Percentiles rank a stretch among this genome's conserved stretches.
These are phyloP conservation scores for Lanistes nyassanus DNA, from an alignment of 1,140 invertebrate genomes.

Conservation along the genomic window DNA sequence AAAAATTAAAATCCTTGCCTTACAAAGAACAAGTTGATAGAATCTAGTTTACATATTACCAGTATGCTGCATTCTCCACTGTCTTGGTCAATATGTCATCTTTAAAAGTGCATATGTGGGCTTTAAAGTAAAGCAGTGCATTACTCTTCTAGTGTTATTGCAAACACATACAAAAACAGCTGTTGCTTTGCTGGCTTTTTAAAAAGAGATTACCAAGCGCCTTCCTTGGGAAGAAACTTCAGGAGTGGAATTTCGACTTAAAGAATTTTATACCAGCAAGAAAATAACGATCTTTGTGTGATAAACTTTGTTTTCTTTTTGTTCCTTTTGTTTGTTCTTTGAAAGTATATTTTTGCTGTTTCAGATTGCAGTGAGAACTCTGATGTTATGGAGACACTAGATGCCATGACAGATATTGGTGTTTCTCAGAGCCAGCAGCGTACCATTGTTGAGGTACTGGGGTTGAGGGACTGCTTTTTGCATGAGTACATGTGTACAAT, in stretches of 20 bases:
- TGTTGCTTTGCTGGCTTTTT: neutral
- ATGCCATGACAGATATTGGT: slow-evolving; percentile 55
- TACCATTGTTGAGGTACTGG: slow-evolving; percentile 50
- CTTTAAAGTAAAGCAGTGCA: neutral
- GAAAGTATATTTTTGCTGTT: neutral
- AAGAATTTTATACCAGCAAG: no score
- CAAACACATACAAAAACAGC: neutral
- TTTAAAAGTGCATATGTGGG: no score
- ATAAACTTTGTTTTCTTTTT: neutral
- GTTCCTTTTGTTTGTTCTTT: neutral
- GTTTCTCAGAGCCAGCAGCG: slow-evolving; percentile 33
- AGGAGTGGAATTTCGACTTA: no score
- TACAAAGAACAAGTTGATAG: no score
- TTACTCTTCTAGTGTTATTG: neutral
- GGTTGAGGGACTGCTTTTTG: no score
- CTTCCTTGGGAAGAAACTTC: no score
- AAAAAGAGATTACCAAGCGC: no score
- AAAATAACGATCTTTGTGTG: no score
- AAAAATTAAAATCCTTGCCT: no score
- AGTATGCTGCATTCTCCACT: no score
- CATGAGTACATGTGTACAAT: neutral
- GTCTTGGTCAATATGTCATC: no score
- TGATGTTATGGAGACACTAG: slow-evolving; percentile 34
- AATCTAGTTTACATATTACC: no score
- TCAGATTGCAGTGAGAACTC: slow-evolving; percentile 26